Evolutionary conservation across 2,888 invertebrate species (phyloP).

Genomic region (Dicycla oo): DNA sequence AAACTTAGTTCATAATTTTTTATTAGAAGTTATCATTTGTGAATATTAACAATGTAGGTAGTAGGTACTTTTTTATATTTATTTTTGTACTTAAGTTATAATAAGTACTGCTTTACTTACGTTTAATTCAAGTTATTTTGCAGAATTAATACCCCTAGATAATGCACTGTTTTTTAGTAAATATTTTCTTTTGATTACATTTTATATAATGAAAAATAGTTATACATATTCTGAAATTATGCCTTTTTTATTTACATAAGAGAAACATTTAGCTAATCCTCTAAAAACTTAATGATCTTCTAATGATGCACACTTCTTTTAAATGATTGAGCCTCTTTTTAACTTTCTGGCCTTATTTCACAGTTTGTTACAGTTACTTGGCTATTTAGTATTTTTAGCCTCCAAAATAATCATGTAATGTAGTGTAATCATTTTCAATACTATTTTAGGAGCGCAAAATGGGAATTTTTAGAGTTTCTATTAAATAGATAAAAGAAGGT

Average conservation of each 20-base stretch:
- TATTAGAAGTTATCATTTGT: conserved; percentile 13
- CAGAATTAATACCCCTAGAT: background rate
- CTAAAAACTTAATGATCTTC: too few species aligned
- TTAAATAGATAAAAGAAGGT: too few species aligned
- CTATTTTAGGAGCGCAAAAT: too few species aligned
- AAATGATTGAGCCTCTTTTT: too few species aligned
- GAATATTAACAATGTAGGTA: conserved; percentile 43
- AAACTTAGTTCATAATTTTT: background rate
- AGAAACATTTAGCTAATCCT: too few species aligned
- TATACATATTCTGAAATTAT: background rate
- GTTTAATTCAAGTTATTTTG: conserved; percentile 35
- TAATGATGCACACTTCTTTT: too few species aligned
- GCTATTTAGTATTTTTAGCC: too few species aligned
- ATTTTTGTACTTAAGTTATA: conserved; percentile 54
- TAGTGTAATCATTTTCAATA: too few species aligned
- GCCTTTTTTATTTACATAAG: background rate
- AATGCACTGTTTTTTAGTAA: conserved; percentile 4
- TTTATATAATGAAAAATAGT: background rate
- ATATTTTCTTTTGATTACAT: background rate
- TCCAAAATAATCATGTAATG: too few species aligned
- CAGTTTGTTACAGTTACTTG: too few species aligned
- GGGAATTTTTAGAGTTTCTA: too few species aligned
- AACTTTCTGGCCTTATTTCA: too few species aligned
- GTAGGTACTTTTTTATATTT: conserved; percentile 49
- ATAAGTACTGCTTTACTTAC: conserved; percentile 21